Conservation (phyloP, 2,888 invertebrate species). For the Oscheius sp. region DNA sequence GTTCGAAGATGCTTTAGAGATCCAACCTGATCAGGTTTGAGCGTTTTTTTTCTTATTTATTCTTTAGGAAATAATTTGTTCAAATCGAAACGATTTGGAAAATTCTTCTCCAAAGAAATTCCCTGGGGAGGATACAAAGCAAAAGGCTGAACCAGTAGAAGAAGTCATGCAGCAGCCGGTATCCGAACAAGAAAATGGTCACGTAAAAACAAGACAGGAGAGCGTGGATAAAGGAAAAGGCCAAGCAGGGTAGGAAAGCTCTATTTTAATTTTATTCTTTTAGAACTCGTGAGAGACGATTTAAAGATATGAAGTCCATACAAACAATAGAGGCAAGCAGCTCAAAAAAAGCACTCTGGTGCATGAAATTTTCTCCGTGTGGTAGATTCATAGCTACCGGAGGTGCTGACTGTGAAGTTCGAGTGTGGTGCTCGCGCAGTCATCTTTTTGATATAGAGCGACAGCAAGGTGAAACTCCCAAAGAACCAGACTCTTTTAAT, state of each 20-base stretch:
- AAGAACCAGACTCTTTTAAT: background rate
- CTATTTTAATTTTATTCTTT: background rate
- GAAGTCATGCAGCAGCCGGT: background rate
- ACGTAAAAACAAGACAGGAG: background rate
- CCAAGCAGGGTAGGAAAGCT: too few species aligned
- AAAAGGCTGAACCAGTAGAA: too few species aligned
- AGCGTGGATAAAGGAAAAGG: background rate
- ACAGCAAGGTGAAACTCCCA: constrained; percentile 31
- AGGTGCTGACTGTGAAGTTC: constrained; percentile 90
- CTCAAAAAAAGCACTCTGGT: constrained; percentile 84
- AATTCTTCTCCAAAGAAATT: background rate
- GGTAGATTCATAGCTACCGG: constrained; percentile 88
- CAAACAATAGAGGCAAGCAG: background rate
- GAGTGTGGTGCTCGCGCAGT: constrained; percentile 92
- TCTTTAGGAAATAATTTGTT: background rate
- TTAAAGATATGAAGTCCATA: background rate
- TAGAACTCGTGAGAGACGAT: background rate
- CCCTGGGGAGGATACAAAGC: too few species aligned
- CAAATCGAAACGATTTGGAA: background rate
- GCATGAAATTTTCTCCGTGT: constrained; percentile 96
- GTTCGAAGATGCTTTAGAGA: constrained; percentile 61
- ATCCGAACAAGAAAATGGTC: background rate
- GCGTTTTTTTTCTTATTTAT: background rate
- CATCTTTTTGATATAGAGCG: constrained; percentile 79
- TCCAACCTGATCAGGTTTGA: background rate